These are phyloP conservation scores for Pithys albifrons DNA, from an alignment of 2,113 vertebrate genomes.

Conservation along the genomic window DNA sequence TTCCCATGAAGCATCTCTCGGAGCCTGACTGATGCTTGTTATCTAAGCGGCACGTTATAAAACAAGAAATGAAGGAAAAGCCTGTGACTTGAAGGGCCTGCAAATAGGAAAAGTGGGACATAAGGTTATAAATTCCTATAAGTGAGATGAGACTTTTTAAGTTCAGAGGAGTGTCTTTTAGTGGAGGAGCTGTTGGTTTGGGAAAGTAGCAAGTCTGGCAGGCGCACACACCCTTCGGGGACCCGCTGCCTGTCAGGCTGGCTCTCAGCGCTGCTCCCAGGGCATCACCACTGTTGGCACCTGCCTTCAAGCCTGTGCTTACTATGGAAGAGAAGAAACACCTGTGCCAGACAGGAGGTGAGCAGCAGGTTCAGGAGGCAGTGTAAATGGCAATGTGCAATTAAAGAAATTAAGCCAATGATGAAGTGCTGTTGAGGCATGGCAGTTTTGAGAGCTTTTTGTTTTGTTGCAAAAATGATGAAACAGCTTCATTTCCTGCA, in stretches of 20 bases:
- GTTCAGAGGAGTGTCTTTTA: neutral
- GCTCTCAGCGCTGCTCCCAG: neutral
- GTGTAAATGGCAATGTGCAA: neutral
- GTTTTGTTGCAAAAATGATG: neutral
- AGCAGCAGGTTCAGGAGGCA: neutral
- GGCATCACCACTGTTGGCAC: neutral
- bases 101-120: neutral
- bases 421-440: neutral
- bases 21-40: neutral
- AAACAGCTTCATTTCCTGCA: neutral
- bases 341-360: neutral
- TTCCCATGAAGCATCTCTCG: neutral
- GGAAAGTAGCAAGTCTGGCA: neutral
- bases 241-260: neutral
- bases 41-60: neutral
- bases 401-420: neutral
- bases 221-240: neutral
- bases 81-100: neutral
- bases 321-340: neutral
- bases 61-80: neutral
- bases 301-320: neutral
- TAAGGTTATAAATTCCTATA: neutral
- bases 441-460: neutral
- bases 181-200: neutral
- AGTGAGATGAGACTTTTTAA: neutral